Evolutionary conservation across 1,140 invertebrate species (phyloP).

Genomic region (Drosophila subpulchrella): DNA sequence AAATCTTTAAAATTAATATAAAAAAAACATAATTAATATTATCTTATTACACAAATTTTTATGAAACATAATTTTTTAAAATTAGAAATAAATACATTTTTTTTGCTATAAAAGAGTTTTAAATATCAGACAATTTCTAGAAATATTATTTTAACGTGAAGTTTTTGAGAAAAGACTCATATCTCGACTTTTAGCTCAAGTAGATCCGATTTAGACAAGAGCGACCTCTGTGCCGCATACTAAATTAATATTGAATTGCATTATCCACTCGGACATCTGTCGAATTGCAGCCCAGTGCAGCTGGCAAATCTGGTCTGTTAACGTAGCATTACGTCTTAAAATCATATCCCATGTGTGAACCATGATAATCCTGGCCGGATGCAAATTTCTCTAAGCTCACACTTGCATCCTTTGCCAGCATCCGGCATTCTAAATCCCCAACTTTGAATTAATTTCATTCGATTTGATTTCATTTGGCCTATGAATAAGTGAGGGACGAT

Average conservation of each 20-base stretch:
- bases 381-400: slow-evolving; percentile 21
- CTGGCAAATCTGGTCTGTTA: slow-evolving; percentile 2
- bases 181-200: background rate
- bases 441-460: slow-evolving; percentile 30
- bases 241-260: slow-evolving; percentile 17
- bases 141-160: no score
- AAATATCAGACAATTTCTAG: no score
- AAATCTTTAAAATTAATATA: no score
- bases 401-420: slow-evolving; percentile 3
- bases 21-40: no score
- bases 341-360: slow-evolving; percentile 1
- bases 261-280: background rate
- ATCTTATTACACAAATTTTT: no score
- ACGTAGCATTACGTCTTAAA: background rate
- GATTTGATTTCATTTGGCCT: slow-evolving; percentile 36
- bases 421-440: background rate
- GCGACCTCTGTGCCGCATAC: background rate
- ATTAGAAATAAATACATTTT: no score
- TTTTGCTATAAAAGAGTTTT: no score
- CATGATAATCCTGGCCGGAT: slow-evolving; percentile 26
- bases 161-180: no score
- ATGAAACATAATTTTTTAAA: no score
- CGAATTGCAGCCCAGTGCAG: background rate
- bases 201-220: background rate
- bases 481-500: slow-evolving; percentile 34